These are phyloP conservation scores for Cosmorhoe ocellata DNA, from an alignment of 2,888 invertebrate species.

Conservation along the genomic window DNA sequence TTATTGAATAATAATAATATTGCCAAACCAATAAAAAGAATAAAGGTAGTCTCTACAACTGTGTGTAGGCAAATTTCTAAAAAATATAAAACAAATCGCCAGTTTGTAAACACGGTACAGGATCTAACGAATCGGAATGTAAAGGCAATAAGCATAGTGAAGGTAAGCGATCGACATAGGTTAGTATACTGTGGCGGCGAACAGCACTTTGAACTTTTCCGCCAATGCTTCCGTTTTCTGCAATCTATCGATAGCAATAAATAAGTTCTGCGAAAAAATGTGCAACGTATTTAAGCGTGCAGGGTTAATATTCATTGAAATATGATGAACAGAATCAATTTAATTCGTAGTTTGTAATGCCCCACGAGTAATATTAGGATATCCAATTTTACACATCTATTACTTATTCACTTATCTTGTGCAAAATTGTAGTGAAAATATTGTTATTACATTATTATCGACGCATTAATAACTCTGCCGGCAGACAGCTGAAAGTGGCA, in stretches of 20 bases:
- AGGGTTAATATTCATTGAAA: too few species aligned
- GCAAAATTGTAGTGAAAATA: constrained; percentile 3
- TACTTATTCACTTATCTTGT: constrained; percentile 13
- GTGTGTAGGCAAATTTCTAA: background rate
- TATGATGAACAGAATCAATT: too few species aligned
- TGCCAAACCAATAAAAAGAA: too few species aligned
- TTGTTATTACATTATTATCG: background rate
- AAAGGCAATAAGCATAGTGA: constrained; percentile 15
- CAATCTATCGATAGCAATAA: constrained; percentile 49
- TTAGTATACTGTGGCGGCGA: constrained; percentile 18
- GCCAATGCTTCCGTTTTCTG: constrained; percentile 53
- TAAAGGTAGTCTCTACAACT: too few species aligned
- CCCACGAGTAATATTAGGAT: background rate
- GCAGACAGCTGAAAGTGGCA: too few species aligned
- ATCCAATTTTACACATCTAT: constrained; percentile 8
- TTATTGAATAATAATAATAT: too few species aligned
- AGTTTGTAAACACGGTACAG: constrained; percentile 18
- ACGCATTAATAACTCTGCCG: background rate
- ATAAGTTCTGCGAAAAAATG: too few species aligned
- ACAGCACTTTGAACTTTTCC: constrained; percentile 49
- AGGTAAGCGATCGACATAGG: constrained; percentile 38
- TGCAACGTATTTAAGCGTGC: too few species aligned
- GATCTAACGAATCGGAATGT: constrained; percentile 20
- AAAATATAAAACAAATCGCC: constrained; percentile 14
- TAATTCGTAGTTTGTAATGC: too few species aligned